These are phyloP conservation scores for Oxyruncus cristatus DNA, from an alignment of 2,113 vertebrate genomes.

Conservation along the genomic window DNA sequence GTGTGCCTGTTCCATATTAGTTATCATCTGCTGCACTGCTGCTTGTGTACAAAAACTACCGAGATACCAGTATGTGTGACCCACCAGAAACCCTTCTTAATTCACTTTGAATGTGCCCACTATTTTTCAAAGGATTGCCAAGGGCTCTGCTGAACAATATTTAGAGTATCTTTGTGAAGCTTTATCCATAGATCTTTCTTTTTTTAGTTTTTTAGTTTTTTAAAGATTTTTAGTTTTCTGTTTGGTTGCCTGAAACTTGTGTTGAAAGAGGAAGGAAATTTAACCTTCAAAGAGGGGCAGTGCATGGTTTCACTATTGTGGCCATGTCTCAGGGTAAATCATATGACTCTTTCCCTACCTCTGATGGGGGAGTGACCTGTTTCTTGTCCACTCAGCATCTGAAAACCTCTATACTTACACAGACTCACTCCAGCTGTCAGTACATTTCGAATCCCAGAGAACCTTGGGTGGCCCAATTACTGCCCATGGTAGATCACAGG, in stretches of 20 bases:
- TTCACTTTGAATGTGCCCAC: neutral
- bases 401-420: neutral
- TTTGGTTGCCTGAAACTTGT: neutral
- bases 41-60: neutral
- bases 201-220: too few species aligned
- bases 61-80: neutral
- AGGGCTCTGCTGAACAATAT: neutral
- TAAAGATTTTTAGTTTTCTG: neutral
- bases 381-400: neutral
- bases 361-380: neutral
- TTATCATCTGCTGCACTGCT: neutral
- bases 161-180: neutral
- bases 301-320: neutral
- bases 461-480: neutral
- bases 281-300: neutral
- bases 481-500: neutral
- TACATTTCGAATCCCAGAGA: neutral
- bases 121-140: neutral
- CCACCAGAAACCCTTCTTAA: neutral
- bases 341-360: rapidly evolving
- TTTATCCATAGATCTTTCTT: neutral
- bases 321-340: neutral
- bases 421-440: neutral
- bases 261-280: neutral
- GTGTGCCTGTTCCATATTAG: neutral